Base-by-base conservation (phyloP, 1,140 invertebrate genomes). In the Pissodes strobi region DNA sequence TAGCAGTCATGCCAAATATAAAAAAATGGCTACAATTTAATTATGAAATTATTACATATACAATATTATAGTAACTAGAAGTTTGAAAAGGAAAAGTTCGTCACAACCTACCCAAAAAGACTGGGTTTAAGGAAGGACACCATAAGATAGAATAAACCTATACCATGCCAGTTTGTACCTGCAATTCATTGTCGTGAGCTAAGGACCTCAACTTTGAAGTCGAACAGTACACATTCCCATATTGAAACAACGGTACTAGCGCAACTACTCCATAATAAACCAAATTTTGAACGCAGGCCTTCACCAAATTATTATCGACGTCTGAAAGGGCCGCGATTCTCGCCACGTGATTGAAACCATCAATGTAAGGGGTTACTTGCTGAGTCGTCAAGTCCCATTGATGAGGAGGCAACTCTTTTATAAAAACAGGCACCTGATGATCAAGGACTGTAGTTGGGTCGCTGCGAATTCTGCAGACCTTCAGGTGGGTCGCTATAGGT, bases 381-480 rank as follows among this genome's bases (percentile, higher is more conserved):
- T 95, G 89, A 3, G 94, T 97, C 2, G 95, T 97, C 18, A 97
- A 84, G 79, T 97, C 94, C 94, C 94, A 97, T 67, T 80, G 83
- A 74, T 81, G 84, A 56, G 77, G 75, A 78, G 82, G 83, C 74
- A 78, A 75, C 74, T 81, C 78, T 71, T 85, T 83, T 37, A 90
- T 81, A 71, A 96, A 87, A 25, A 97, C 86, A 0, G 95, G 95
- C 1, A 98, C 95, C 80, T 96, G 90, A 78, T 94, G 90, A 80
- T 96, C 94, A 48, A 88, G 81, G 2, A 97, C 92, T 9, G 85
- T 81, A n/a, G 86, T 83, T 2, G 94, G 93, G 76, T 93, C 90
- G n/a, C 84, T 83, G 37, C 88, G 85, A 25, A 91, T 82, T 71
- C 85, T 84, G 0, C 90, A 85, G 8, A 93, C 90, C 80, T 92